Conservation (phyloP, 2,888 invertebrate species). For the Fragum whitleyi region DNA sequence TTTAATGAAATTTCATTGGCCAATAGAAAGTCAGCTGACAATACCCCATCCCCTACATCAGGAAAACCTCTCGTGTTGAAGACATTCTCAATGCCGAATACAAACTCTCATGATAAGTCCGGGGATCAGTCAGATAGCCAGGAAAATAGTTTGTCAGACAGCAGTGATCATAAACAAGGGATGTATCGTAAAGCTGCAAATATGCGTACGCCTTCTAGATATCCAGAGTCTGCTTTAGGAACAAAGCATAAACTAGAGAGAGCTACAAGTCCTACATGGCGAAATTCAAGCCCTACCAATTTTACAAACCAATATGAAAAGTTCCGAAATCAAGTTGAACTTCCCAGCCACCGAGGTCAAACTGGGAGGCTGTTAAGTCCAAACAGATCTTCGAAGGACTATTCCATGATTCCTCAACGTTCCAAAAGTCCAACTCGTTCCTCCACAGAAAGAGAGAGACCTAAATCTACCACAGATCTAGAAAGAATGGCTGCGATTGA, state of each 20-base stretch:
- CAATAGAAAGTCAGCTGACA: slow-evolving; percentile 17
- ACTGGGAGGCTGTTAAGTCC: slow-evolving; percentile 37
- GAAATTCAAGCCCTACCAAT: slow-evolving; percentile 35
- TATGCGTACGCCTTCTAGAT: slow-evolving; percentile 35
- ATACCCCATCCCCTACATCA: slow-evolving; percentile 9
- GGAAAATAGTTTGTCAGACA: slow-evolving; percentile 18
- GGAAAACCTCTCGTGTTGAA: slow-evolving; percentile 32
- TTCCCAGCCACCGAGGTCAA: slow-evolving; percentile 32
- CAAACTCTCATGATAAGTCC: slow-evolving; percentile 9
- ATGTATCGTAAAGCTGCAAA: slow-evolving; percentile 56
- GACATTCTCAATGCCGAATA: slow-evolving; percentile 50
- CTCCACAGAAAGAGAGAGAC: slow-evolving; percentile 48
- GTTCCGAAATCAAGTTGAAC: slow-evolving; percentile 49
- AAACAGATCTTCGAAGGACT: slow-evolving; percentile 49
- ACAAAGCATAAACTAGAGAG: slow-evolving; percentile 61
- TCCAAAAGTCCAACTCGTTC: slow-evolving; percentile 56
- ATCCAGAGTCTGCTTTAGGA: slow-evolving; percentile 50
- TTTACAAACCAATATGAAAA: slow-evolving; percentile 47
- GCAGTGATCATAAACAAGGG: slow-evolving; percentile 48
- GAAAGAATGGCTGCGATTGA: slow-evolving; percentile 8
- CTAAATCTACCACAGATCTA: slow-evolving; percentile 57
- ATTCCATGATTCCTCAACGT: slow-evolving; percentile 52
- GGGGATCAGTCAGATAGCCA: slow-evolving; percentile 9
- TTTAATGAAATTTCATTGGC: slow-evolving; percentile 44
- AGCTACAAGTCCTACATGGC: slow-evolving; percentile 49